Conservation (phyloP, 2,797 vertebrate species). For the Propithecus perrieri region DNA sequence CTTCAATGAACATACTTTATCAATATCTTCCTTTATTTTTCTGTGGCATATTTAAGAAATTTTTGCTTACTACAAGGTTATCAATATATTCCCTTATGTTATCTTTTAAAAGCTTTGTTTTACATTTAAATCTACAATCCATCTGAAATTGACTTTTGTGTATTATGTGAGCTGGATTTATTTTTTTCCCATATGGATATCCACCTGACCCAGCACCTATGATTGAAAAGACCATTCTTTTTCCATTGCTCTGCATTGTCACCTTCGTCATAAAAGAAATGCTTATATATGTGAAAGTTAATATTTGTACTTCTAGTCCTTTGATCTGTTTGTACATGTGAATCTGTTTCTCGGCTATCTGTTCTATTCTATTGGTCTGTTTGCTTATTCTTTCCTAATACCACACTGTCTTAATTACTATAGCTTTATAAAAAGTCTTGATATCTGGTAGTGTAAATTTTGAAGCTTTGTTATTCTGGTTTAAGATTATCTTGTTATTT, state of each 20-base stretch:
- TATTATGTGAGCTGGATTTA: background rate
- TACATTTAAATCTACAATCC: background rate
- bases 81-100: background rate
- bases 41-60: background rate
- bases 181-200: background rate
- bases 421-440: background rate
- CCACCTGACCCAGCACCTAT: background rate
- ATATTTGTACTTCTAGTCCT: background rate
- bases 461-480: background rate
- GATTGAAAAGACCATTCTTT: background rate
- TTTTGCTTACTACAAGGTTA: background rate
- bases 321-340: background rate
- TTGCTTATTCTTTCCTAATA: background rate
- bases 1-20: background rate
- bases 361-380: background rate
- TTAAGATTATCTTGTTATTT: background rate
- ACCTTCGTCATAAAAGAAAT: background rate
- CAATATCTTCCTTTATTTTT: background rate
- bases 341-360: background rate
- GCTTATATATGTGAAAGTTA: background rate
- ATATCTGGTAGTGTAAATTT: background rate
- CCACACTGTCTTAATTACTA: background rate
- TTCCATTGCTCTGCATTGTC: background rate
- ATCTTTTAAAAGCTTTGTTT: constrained; percentile 14
- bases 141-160: background rate